Evolutionary conservation across 2,888 invertebrate genomes (phyloP), one percentile per base, ranked within the genome.

Genomic region (Alloplasta piceator): DNA sequence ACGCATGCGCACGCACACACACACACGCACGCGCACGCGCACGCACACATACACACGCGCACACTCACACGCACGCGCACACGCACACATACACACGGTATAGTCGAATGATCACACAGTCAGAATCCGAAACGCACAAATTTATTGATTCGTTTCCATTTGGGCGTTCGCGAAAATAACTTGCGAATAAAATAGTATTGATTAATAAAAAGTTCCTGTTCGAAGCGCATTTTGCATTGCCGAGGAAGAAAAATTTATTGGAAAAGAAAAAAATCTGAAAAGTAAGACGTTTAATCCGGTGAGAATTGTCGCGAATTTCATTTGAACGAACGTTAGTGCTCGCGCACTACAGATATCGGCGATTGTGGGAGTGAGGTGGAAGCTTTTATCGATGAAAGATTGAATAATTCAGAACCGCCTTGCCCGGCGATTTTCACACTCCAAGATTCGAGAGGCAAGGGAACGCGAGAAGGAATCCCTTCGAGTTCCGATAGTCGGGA

Each of bases 321-420:
- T 55, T 66, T n/a, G 16, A 75, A 71, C 14, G 50, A 55, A 55
- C 12, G 50, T 48, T 16, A 39, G n/a, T 68, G 52, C 43, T 55
- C 38, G 36, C 39, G n/a, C 14, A 14, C 60, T 39, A 12, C 39
- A 38, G n/a, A n/a, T n/a, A n/a, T 60, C 14, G 12, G 36, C 67
- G 41, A 61, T 75, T 80, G 82, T 73, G 46, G 14, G 41, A 72
- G 70, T 61, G 80, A 84, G 82, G 84, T 83, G 80, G 85, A 85
- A 84, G 86, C 85, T 87, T 86, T 86, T 85, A 86, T 89, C 88
- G 89, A 86, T 85, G 83, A 82, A 84, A 86, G 86, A 88, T 87
- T 89, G 89, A 89, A 89, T 89, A 89, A 89, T 89, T 89, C 89
- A 89, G 83, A 86, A 86, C 85, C 89, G 84, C 85, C 89, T 87